Evolutionary conservation across 2,888 invertebrate genomes (phyloP), one percentile per base, ranked within the genome.

Genomic region (Epinotia brunnichana): DNA sequence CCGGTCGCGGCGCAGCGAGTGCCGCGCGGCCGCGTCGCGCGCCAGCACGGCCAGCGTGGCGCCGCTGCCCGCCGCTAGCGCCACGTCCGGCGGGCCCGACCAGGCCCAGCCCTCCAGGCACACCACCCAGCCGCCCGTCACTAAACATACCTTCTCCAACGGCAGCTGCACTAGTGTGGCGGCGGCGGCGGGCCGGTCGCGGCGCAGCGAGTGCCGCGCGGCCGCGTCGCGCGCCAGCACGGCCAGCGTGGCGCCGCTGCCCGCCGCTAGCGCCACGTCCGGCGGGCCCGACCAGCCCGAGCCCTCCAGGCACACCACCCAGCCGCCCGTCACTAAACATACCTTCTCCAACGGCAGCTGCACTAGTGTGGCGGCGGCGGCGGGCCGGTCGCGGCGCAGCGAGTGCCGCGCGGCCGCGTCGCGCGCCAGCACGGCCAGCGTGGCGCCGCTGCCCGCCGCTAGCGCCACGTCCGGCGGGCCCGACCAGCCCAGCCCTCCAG

Each of bases 81-180:
- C 3, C 56, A 90, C 85, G 13, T 81, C 85, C n/a, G 79, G 70
- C 0, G 90, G 87, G 0, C 83, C 82, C 0, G 87, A 83, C 92
- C 92, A 93, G 0, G 90, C 91, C 15, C 85, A 83, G 9, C 92
- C 92, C 0, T 89, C 90, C 3, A 92, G 76, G 76, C 92, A 93
- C 3, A 91, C 80, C 2, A 81, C 90, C 90, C 90, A 91, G 1
- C 90, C 82, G n/a, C 90, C 90, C 0, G 85, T 83, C 21, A 87
- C 92, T 92, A 3, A 13, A 24, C 0, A 15, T 10, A 44, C 15
- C 11, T 13, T 11, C 21, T 24, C 21, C 21, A 24, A 62, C 1
- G 87, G 85, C 69, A 87, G 73, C 75, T 91, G 91, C 10, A 86
- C 85, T 57, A 92, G 76, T 3, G 86, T 84, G 67, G 79, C 77